Conservation (phyloP, 1,140 invertebrate species). For the Himalopsyche phryganea region DNA sequence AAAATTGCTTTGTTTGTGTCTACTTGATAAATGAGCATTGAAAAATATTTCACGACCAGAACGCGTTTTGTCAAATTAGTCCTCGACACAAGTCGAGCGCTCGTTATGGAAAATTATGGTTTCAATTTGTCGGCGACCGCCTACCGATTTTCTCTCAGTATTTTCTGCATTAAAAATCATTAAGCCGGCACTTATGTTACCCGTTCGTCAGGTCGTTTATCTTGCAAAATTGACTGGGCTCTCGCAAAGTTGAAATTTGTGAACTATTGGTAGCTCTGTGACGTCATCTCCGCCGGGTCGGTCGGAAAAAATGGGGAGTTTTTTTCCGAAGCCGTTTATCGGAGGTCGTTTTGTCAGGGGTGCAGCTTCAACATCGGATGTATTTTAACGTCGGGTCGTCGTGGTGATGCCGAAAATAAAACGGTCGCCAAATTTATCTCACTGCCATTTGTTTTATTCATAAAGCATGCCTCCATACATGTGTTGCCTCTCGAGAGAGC, state of each 20-base stretch:
- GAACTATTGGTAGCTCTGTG: slow-evolving; percentile 2
- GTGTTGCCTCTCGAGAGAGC: too few species aligned
- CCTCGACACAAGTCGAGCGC: background rate
- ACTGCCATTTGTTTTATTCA: too few species aligned
- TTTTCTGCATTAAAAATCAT: slow-evolving; percentile 15
- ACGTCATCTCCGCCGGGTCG: background rate
- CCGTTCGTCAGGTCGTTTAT: slow-evolving; percentile 6
- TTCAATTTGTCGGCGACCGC: slow-evolving; percentile 21
- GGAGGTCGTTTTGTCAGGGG: too few species aligned
- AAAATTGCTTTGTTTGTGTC: background rate
- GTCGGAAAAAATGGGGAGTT: too few species aligned
- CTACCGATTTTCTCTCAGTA: slow-evolving; percentile 1
- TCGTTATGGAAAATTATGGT: slow-evolving; percentile 15
- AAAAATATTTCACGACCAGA: background rate
- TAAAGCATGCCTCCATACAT: too few species aligned
- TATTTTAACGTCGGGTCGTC: too few species aligned
- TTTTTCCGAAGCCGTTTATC: too few species aligned
- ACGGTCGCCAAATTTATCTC: too few species aligned
- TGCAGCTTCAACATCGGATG: too few species aligned
- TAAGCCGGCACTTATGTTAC: background rate
- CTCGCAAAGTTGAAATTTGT: background rate
- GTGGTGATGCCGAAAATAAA: too few species aligned
- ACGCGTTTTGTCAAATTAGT: slow-evolving; percentile 3
- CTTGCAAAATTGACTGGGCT: slow-evolving; percentile 3
- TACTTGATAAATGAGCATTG: background rate